Conservation (phyloP, 1,140 invertebrate genomes). For the Brachionus manjavacas region DNA sequence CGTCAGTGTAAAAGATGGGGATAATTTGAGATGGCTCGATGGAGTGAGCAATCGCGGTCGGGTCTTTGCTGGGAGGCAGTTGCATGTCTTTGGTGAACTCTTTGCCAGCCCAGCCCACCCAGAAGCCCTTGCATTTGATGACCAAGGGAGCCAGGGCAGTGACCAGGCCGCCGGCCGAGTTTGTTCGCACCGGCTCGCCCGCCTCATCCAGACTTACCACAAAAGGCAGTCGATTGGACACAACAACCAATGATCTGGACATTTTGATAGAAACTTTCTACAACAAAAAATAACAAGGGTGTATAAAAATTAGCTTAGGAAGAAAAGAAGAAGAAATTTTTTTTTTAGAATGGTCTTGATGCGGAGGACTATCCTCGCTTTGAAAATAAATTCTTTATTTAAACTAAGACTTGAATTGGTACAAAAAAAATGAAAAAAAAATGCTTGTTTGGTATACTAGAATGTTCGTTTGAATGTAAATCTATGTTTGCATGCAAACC, state of each 20-base stretch:
- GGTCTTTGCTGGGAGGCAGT: constrained; percentile 78
- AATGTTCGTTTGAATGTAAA: not conserved
- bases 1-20: constrained; percentile 69
- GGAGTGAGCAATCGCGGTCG: constrained; percentile 72
- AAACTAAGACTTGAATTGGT: not conserved
- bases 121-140: constrained; percentile 72
- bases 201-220: not conserved
- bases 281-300: not conserved
- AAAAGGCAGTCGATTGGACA: constrained; percentile 33
- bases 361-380: not conserved
- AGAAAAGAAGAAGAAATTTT: not conserved
- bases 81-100: constrained; percentile 61
- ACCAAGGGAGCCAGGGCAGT: constrained; percentile 83
- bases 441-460: not conserved
- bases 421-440: not conserved
- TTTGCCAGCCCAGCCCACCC: constrained; percentile 83
- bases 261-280: not conserved
- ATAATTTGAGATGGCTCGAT: constrained; percentile 72
- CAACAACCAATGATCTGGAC: constrained; percentile 16
- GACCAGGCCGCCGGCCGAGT: constrained; percentile 67
- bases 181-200: not conserved
- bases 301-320: not conserved
- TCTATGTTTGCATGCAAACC: not conserved
- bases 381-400: not conserved
- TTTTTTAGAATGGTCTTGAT: not conserved